A percentile compares a stretch with the other conserved stretches of the same genome.
These are phyloP conservation scores for Caerostris extrusa DNA, from an alignment of 1,140 invertebrate genomes.

Conservation along the genomic window DNA sequence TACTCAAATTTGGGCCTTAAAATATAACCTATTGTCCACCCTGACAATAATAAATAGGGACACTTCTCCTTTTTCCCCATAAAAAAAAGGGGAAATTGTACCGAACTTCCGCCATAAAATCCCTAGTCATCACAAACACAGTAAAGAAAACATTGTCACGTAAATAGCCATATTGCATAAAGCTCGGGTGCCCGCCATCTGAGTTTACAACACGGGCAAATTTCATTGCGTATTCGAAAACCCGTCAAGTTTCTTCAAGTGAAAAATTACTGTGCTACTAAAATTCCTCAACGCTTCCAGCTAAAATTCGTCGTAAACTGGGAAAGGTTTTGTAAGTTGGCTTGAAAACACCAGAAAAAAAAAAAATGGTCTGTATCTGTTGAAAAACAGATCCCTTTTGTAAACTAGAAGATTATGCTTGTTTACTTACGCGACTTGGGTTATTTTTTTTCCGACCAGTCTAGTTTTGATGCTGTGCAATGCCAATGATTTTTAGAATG, in stretches of 20 bases:
- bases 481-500: too few relatives aligned
- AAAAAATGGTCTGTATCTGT: neutral
- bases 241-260: slow-evolving; percentile 18
- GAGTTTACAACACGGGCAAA: neutral
- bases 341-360: neutral
- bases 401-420: neutral
- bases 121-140: neutral
- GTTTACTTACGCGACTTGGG: neutral
- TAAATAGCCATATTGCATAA: slow-evolving; percentile 35
- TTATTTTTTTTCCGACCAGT: too few relatives aligned
- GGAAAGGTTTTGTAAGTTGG: neutral
- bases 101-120: neutral
- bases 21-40: too few relatives aligned
- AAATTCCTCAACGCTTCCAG: neutral
- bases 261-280: slow-evolving; percentile 31
- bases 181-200: neutral
- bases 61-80: neutral
- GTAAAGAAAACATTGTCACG: neutral
- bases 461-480: too few relatives aligned
- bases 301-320: neutral
- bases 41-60: too few relatives aligned
- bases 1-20: too few relatives aligned
- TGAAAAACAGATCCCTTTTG: neutral
- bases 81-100: neutral
- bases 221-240: slow-evolving; percentile 45